These are phyloP conservation scores for Brevipalpus yothersi DNA, from an alignment of 1,140 invertebrate species.

Conservation along the genomic window DNA sequence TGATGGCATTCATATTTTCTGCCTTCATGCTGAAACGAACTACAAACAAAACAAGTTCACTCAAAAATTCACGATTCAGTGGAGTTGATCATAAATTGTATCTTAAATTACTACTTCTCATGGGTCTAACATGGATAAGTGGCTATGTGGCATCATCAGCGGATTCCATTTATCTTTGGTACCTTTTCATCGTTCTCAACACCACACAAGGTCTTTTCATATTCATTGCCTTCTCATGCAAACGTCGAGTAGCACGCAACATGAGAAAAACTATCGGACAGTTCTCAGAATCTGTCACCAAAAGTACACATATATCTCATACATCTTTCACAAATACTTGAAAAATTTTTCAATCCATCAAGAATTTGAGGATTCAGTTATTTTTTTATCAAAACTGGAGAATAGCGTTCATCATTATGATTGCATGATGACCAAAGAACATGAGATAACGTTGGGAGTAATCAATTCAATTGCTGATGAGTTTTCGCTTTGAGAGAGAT, in stretches of 20 bases:
- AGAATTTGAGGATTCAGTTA: too few relatives aligned
- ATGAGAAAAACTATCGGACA: too few relatives aligned
- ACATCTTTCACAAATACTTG: too few relatives aligned
- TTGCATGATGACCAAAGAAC: too few relatives aligned
- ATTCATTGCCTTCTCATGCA: conserved; percentile 29
- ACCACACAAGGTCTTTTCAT: conserved; percentile 32
- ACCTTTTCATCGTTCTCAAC: conserved; percentile 30
- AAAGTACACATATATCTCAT: too few relatives aligned
- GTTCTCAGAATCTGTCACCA: too few relatives aligned
- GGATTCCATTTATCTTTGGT: conserved; percentile 18
- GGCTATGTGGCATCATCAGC: conserved; percentile 22
- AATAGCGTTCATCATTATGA: too few relatives aligned
- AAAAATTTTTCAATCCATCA: too few relatives aligned
- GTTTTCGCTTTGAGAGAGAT: too few relatives aligned
- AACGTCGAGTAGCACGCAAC: not conserved
- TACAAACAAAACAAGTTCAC: conserved; percentile 1
- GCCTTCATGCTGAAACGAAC: conserved; percentile 26
- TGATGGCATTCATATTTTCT: conserved; percentile 25
- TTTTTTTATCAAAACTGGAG: too few relatives aligned
- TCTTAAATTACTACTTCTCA: conserved; percentile 22
- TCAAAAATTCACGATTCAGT: conserved; percentile 3
- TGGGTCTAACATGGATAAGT: conserved; percentile 27
- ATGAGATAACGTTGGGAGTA: too few relatives aligned
- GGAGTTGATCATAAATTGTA: conserved; percentile 28
- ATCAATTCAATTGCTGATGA: too few relatives aligned